Conservation (phyloP, 2,113 vertebrate species). For the Hystrix cristata region DNA sequence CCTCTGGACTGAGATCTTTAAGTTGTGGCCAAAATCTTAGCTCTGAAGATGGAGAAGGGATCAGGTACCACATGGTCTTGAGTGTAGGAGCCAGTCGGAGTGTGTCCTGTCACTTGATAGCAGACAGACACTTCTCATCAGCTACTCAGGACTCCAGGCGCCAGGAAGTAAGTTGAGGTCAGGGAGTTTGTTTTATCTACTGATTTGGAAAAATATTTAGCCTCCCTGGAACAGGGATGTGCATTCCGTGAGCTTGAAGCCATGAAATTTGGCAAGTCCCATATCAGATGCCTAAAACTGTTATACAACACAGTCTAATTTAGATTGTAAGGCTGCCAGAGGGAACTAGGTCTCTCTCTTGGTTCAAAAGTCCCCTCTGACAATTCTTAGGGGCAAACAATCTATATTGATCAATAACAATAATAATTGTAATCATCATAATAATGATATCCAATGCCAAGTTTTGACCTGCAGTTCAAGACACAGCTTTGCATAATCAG, state of each 20-base stretch:
- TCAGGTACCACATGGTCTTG: conserved; percentile 79
- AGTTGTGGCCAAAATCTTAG: conserved; percentile 73
- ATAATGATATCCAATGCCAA: not conserved
- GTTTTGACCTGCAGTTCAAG: conserved; percentile 26
- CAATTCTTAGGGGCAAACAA: not conserved
- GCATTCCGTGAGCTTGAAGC: conserved; percentile 83
- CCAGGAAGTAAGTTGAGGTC: conserved; percentile 85
- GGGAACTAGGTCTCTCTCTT: not conserved
- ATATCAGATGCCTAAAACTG: conserved; percentile 79
- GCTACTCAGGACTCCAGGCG: conserved; percentile 78
- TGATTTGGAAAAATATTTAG: conserved; percentile 85
- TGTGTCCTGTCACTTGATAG: conserved; percentile 83
- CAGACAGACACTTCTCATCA: conserved; percentile 81
- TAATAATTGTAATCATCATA: not conserved
- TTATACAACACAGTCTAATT: conserved; percentile 81
- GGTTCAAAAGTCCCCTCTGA: conserved; percentile 32
- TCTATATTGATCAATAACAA: not conserved
- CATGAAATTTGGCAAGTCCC: conserved; percentile 82
- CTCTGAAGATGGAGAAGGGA: conserved; percentile 76
- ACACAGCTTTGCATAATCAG: conserved; percentile 21
- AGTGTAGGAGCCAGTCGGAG: conserved; percentile 76
- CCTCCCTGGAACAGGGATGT: conserved; percentile 81
- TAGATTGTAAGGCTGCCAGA: conserved; percentile 74
- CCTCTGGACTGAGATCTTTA: conserved; percentile 77
- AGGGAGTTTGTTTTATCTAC: conserved; percentile 86